Base-by-base conservation (phyloP, 2,113 vertebrate genomes). In the Corythornis cristatus region DNA sequence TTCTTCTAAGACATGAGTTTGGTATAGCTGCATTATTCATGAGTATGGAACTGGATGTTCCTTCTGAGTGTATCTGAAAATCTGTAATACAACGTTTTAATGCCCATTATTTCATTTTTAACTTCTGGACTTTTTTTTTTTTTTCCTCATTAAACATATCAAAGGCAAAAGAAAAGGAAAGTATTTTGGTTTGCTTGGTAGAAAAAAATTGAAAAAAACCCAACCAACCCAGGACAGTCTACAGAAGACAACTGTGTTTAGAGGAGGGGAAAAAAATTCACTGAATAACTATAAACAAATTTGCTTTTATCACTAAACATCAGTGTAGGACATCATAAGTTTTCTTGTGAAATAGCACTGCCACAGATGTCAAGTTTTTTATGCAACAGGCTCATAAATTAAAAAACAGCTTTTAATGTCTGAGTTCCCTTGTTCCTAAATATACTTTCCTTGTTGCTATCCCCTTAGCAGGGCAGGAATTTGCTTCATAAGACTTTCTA, bases 231-330 rank as follows among this genome's bases (percentile, higher is more conserved):
- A 33, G 11, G n/a, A 28, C 15, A 76, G 12, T 56, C 19, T 79
- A 67, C 29, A 70, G 23, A 83, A 60, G 48, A 60, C 31, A 58
- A 6, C 37, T 84, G 33, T 81, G 28, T 66, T 67, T 57, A 46
- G 28, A 15, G 50, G 58, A 29, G 14, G 5, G 18, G 4, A 5
- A 7, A 1, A 1, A 3, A 14, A 71, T 1, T 53, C 20, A 25
- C 31, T 61, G 25, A 57, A 46, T 56, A 66, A 54, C 11, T 53
- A 65, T 53, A 65, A 65, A 50, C 3, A 31, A 28, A 9, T 71
- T 88, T 74, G 6, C 20, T 80, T 88, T 70, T 86, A 18, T 77
- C 42, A 31, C 33, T 71, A 31, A 76, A 61, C 70, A 29, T 65
- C 31, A 11, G 0, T 28, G 9, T 58, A 17, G 37, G 33, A 66